A percentile compares a stretch with the other conserved stretches of the same genome.
Evolutionary conservation across 1,140 invertebrate species (phyloP).

Genomic region (Pogonus chalceus): DNA sequence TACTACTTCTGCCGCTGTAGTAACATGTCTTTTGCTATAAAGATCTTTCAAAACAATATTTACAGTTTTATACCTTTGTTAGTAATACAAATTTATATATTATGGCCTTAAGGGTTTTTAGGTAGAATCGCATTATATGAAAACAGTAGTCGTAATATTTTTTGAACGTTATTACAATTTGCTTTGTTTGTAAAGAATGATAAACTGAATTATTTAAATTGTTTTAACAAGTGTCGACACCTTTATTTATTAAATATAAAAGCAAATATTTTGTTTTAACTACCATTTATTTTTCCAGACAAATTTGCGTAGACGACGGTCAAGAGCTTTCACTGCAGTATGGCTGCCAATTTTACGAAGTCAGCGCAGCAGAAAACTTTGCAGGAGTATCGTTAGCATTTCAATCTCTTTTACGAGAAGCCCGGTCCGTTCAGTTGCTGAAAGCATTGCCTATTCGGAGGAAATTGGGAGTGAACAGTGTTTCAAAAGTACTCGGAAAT

Average conservation of each 20-base stretch:
- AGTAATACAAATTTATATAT: no score
- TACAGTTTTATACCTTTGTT: no score
- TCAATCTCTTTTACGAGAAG: constrained; percentile 64
- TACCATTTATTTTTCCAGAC: constrained; percentile 38
- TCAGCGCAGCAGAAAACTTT: constrained; percentile 71
- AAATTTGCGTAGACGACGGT: constrained; percentile 68
- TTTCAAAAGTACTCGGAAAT: constrained; percentile 67
- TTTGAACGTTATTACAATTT: no score
- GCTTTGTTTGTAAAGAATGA: no score
- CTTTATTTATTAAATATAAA: not conserved
- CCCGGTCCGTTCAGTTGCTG: constrained; percentile 59
- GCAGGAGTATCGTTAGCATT: constrained; percentile 70
- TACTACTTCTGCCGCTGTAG: no score
- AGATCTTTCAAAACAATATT: no score
- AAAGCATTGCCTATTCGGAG: constrained; percentile 56
- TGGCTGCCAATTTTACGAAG: constrained; percentile 77
- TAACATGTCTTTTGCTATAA: no score
- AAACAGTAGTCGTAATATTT: no score
- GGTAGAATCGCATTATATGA: no score
- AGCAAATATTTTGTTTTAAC: constrained; percentile 6
- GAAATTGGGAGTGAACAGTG: constrained; percentile 65
- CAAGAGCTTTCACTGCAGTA: constrained; percentile 66
- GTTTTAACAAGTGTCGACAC: no score
- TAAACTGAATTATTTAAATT: no score
- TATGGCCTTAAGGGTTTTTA: no score